Evolutionary conservation across 2,113 vertebrate genomes (phyloP).

Genomic region (Brachionichthys hirsutus): DNA sequence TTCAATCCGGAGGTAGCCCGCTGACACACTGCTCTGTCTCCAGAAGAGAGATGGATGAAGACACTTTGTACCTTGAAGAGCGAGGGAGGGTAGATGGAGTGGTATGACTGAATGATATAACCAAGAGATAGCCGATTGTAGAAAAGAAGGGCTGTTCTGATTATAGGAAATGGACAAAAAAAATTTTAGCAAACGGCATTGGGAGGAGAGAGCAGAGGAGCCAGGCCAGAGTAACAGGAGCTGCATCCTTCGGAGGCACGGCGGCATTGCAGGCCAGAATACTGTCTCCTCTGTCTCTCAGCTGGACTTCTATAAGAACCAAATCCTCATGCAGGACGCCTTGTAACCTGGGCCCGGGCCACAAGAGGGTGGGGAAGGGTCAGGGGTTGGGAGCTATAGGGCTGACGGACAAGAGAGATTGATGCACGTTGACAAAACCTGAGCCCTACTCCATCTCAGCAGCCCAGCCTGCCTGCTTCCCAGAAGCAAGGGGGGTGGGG

Average conservation of each 20-base stretch:
- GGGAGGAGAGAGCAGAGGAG: neutral
- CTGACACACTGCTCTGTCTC: slow-evolving; percentile 51
- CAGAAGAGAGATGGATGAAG: slow-evolving; percentile 60
- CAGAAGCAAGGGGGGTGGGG: slow-evolving; percentile 34
- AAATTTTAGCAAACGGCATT: neutral
- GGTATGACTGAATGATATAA: slow-evolving; percentile 52
- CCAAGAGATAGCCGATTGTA: slow-evolving; percentile 34
- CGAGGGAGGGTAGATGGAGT: slow-evolving; percentile 41
- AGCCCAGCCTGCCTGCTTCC: slow-evolving; percentile 53
- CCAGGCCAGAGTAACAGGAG: slow-evolving; percentile 35
- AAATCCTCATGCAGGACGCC: slow-evolving; percentile 47
- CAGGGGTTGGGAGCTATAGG: slow-evolving; percentile 66
- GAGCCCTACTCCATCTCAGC: slow-evolving; percentile 60
- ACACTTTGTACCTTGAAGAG: slow-evolving; percentile 64
- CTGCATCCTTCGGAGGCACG: slow-evolving; percentile 47
- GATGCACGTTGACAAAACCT: slow-evolving; percentile 75
- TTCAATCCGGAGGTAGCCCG: slow-evolving; percentile 46
- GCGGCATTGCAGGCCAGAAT: slow-evolving; percentile 56
- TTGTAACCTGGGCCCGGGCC: slow-evolving; percentile 63
- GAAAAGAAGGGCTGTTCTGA: slow-evolving; percentile 18
- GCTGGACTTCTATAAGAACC: slow-evolving; percentile 54
- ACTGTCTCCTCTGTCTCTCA: slow-evolving; percentile 65
- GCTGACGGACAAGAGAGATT: slow-evolving; percentile 73
- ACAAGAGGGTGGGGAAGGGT: slow-evolving; percentile 64
- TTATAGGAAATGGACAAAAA: slow-evolving; percentile 14